Percentiles rank a stretch among this genome's conserved stretches.
phyloP scores from a whole-genome alignment of 2,888 invertebrate genomes.

The Drosophila rubida region DNA sequence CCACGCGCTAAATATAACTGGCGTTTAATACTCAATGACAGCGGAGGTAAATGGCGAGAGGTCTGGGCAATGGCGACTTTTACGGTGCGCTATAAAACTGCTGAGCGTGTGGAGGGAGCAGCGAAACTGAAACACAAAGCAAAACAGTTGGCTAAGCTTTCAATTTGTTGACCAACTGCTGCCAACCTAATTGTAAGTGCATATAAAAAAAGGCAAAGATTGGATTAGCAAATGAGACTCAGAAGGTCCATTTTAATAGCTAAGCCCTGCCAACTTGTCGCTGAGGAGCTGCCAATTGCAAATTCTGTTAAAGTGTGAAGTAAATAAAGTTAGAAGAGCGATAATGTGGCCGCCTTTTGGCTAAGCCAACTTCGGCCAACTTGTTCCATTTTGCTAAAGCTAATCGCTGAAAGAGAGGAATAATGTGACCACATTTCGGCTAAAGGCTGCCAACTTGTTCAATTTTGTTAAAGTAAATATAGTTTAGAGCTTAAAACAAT shows the following conservation, averaged over 20 bases:
- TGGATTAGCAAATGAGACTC: not conserved
- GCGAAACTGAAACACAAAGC: not conserved
- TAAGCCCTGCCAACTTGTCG: not conserved
- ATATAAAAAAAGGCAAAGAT: too few relatives aligned
- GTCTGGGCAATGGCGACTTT: not conserved
- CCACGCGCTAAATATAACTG: slow-evolving; percentile 60
- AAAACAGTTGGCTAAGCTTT: not conserved
- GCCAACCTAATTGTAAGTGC: not conserved
- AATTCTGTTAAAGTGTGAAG: not conserved
- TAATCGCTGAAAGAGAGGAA: too few relatives aligned
- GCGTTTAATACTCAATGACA: slow-evolving; percentile 33
- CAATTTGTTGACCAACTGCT: not conserved
- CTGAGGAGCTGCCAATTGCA: not conserved
- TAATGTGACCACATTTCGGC: too few relatives aligned
- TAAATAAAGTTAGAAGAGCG: too few relatives aligned
- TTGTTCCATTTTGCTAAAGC: too few relatives aligned
- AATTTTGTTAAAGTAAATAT: too few relatives aligned
- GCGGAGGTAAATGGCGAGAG: slow-evolving; percentile 20
- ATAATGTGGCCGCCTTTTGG: too few relatives aligned
- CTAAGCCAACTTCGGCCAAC: too few relatives aligned
- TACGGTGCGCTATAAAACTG: not conserved
- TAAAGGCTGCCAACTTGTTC: not conserved
- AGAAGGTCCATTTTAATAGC: too few relatives aligned
- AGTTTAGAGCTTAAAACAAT: too few relatives aligned
- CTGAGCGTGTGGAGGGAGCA: not conserved